Conservation (phyloP, 2,888 invertebrate species). For the Drosophila limbata region DNA sequence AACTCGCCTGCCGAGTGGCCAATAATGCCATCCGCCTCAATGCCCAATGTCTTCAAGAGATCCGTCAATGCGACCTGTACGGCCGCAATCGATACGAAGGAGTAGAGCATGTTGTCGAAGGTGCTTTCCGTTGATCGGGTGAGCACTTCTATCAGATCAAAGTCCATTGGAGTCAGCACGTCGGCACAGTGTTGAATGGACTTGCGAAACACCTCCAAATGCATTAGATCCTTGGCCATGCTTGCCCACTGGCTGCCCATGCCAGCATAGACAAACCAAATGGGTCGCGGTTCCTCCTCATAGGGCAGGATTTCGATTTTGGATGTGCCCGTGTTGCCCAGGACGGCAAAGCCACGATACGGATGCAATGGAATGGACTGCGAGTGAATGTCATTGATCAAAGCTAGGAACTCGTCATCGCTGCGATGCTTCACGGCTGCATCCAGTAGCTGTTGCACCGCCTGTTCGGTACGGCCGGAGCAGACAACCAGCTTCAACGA, state of each 20-base stretch:
- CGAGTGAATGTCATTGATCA: constrained; percentile 92
- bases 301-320: constrained; percentile 86
- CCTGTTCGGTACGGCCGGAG: constrained; percentile 94
- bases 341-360: constrained; percentile 92
- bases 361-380: constrained; percentile 91
- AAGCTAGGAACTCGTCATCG: constrained; percentile 91
- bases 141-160: constrained; percentile 93
- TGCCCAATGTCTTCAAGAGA: constrained; percentile 90
- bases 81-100: constrained; percentile 97
- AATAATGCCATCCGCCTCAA: constrained; percentile 96
- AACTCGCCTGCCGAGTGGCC: constrained; percentile 92
- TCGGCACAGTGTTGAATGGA: constrained; percentile 92
- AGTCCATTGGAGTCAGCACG: constrained; percentile 90
- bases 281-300: constrained; percentile 89
- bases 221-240: constrained; percentile 95
- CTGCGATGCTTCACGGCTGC: constrained; percentile 87
- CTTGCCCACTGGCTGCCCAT: constrained; percentile 99
- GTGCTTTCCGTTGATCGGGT: constrained; percentile 90
- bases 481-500: constrained; percentile 88
- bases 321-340: constrained; percentile 86
- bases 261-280: constrained; percentile 98
- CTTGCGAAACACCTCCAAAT: constrained; percentile 91
- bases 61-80: constrained; percentile 98
- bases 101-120: constrained; percentile 94
- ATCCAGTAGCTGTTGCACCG: constrained; percentile 89